Evolutionary conservation across 2,888 invertebrate species (phyloP).

Genomic region (Glyphotaelius pellucidus): DNA sequence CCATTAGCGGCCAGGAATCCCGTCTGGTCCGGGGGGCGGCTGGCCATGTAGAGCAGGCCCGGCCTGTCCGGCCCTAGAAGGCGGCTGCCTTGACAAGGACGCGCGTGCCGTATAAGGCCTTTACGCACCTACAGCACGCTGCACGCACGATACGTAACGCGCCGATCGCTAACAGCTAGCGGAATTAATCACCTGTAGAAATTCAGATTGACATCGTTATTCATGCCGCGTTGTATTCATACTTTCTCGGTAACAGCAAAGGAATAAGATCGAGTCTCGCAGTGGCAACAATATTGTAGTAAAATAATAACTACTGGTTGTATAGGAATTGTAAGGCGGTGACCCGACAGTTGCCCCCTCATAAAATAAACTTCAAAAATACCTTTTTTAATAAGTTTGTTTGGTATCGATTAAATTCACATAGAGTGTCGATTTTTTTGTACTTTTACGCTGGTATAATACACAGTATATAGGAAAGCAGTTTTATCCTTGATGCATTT

Average conservation of each 20-base stretch:
- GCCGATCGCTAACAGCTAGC: background rate
- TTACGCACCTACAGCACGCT: background rate
- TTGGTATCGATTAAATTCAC: too few relatives aligned
- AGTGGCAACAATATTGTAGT: background rate
- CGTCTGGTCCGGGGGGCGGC: background rate
- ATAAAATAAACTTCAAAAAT: too few relatives aligned
- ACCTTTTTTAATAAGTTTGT: too few relatives aligned
- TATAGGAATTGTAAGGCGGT: background rate
- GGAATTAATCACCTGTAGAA: background rate
- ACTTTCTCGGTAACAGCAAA: background rate
- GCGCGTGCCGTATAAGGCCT: constrained; percentile 43
- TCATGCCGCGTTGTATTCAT: background rate
- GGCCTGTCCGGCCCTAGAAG: constrained; percentile 30
- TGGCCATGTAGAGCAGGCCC: constrained; percentile 2
- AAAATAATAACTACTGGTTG: background rate
- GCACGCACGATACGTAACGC: background rate
- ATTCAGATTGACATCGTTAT: background rate
- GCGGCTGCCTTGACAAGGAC: constrained; percentile 58
- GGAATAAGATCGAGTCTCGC: background rate
- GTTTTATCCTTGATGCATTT: too few relatives aligned
- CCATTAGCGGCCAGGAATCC: constrained; percentile 9
- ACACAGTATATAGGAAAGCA: too few relatives aligned
- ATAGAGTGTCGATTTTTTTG: too few relatives aligned
- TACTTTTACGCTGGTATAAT: too few relatives aligned
- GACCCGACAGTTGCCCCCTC: too few relatives aligned